Percentiles rank a stretch among this genome's conserved stretches.
Evolutionary conservation across 2,113 vertebrate species (phyloP).

Genomic region (Alouatta palliata): DNA sequence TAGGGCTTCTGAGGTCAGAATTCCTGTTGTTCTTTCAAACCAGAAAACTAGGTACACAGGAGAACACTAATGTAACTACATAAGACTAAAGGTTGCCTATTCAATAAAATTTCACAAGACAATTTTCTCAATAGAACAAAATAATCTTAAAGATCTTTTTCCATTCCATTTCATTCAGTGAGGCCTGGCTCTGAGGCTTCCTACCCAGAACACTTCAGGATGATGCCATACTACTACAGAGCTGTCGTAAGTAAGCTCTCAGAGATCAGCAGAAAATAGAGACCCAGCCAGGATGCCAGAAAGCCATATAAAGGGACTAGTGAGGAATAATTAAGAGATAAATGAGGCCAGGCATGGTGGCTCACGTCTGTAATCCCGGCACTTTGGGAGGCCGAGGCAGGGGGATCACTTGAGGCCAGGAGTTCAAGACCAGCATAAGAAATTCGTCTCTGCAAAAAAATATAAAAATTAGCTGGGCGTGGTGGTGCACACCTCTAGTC

Average conservation of each 20-base stretch:
- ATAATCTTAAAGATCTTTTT: background rate
- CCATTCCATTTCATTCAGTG: background rate
- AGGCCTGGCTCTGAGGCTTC: background rate
- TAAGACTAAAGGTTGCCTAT: background rate
- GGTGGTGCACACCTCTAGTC: too few relatives aligned
- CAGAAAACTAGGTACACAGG: slow-evolving; percentile 86
- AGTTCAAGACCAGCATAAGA: too few relatives aligned
- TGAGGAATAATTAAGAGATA: background rate
- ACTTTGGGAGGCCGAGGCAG: too few relatives aligned
- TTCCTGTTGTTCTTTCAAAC: slow-evolving; percentile 84
- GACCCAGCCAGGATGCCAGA: background rate
- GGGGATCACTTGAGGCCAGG: too few relatives aligned
- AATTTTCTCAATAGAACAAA: background rate
- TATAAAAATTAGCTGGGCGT: too few relatives aligned
- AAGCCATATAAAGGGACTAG: background rate
- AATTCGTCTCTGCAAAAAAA: too few relatives aligned
- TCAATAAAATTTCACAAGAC: background rate
- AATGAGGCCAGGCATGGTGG: background rate
- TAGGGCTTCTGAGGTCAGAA: slow-evolving; percentile 71
- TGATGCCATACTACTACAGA: background rate
- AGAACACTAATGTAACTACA: background rate
- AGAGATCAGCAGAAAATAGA: background rate
- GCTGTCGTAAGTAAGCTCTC: background rate
- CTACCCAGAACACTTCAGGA: background rate
- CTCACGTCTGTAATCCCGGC: too few relatives aligned